Conservation (phyloP, 2,888 invertebrate species). For the Tillus elongatus region DNA sequence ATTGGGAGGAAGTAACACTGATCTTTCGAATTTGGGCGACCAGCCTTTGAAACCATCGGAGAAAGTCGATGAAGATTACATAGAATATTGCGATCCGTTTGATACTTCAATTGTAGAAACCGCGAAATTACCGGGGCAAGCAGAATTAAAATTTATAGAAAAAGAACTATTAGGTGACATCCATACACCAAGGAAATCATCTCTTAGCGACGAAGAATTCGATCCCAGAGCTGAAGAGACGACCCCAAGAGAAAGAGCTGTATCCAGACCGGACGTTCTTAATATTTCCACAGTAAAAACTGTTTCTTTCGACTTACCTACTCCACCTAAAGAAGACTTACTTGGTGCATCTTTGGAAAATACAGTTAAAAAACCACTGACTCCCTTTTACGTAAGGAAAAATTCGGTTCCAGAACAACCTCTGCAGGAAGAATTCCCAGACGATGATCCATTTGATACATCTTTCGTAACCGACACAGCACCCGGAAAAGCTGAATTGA, state of each 20-base stretch:
- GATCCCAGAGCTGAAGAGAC: slow-evolving; percentile 64
- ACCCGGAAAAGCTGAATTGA: slow-evolving; percentile 50
- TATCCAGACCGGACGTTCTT: slow-evolving; percentile 56
- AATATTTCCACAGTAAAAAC: slow-evolving; percentile 35
- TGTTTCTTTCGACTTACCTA: slow-evolving; percentile 53
- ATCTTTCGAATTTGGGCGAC: slow-evolving; percentile 59
- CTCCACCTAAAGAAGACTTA: slow-evolving; percentile 46
- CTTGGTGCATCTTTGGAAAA: slow-evolving; percentile 51
- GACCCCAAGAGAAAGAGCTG: slow-evolving; percentile 36
- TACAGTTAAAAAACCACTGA: slow-evolving; percentile 62
- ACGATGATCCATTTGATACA: slow-evolving; percentile 59
- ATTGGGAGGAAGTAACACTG: slow-evolving; percentile 67
- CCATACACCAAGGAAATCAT: slow-evolving; percentile 38
- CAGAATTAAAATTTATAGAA: slow-evolving; percentile 70
- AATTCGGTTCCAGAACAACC: slow-evolving; percentile 50
- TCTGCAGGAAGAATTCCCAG: slow-evolving; percentile 40
- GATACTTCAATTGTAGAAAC: slow-evolving; percentile 71
- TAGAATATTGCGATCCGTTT: slow-evolving; percentile 70
- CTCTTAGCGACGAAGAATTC: slow-evolving; percentile 68
- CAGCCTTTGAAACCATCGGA: slow-evolving; percentile 55
- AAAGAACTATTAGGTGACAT: slow-evolving; percentile 59
- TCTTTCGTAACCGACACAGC: slow-evolving; percentile 48
- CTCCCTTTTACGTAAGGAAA: slow-evolving; percentile 69
- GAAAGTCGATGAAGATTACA: slow-evolving; percentile 44
- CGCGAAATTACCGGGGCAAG: slow-evolving; percentile 64